Percentiles rank a stretch among this genome's conserved stretches.
Evolutionary conservation across 2,888 invertebrate species (phyloP).

Genomic region (Tipula lateralis): DNA sequence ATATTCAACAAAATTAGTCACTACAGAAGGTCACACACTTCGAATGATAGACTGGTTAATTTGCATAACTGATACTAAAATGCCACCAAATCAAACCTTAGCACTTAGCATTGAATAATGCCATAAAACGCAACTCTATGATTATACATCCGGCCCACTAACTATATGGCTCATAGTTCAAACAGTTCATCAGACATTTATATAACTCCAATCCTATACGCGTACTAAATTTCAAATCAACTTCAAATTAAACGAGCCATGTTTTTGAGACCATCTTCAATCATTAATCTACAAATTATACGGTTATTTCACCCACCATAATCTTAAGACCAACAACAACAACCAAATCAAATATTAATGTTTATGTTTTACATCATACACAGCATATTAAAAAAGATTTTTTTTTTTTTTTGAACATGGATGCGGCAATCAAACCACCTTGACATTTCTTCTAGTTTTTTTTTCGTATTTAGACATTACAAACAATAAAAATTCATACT

Average conservation of each 20-base stretch:
- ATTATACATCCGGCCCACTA: too few species aligned
- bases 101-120: too few species aligned
- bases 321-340: neutral
- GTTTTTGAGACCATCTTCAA: neutral
- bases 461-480: slow-evolving; percentile 1
- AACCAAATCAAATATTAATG: neutral
- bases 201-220: too few species aligned
- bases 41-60: too few species aligned
- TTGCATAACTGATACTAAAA: too few species aligned
- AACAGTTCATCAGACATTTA: too few species aligned
- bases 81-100: too few species aligned
- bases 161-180: too few species aligned
- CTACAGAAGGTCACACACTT: too few species aligned
- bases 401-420: neutral
- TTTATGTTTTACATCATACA: neutral
- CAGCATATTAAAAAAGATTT: neutral
- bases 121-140: too few species aligned
- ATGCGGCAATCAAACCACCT: slow-evolving; percentile 19
- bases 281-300: neutral
- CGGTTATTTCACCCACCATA: neutral
- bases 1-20: too few species aligned
- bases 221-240: too few species aligned
- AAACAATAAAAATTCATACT: slow-evolving; percentile 19
- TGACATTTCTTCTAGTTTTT: slow-evolving; percentile 12
- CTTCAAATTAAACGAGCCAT: neutral